Evolutionary conservation across 2,797 vertebrate genomes (phyloP).

Genomic region (Alectoris magna): DNA sequence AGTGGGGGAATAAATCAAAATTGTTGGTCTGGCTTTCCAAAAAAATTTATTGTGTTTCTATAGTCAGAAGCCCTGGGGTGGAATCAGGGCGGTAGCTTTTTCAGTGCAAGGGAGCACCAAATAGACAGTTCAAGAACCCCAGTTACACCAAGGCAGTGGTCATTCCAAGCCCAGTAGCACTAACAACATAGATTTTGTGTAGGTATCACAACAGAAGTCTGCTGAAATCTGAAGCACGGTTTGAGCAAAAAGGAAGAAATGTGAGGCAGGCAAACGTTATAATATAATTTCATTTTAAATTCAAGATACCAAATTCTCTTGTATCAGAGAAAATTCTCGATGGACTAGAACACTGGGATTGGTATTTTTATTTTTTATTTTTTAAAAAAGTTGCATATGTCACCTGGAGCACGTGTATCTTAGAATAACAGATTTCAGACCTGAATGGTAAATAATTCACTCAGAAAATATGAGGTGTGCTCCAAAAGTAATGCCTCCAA

Average conservation of each 20-base stretch:
- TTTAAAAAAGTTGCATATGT: background rate
- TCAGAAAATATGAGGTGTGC: background rate
- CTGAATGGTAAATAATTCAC: background rate
- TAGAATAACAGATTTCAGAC: background rate
- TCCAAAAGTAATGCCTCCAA: no score
- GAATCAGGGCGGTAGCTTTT: background rate
- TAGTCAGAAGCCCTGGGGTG: fast-evolving
- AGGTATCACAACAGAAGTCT: background rate
- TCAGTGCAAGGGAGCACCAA: fast-evolving
- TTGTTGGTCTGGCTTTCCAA: background rate
- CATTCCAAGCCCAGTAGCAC: background rate
- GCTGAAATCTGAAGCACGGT: background rate
- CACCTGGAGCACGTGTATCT: background rate
- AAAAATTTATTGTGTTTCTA: background rate
- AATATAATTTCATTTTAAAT: background rate
- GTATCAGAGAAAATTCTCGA: background rate
- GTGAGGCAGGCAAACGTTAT: background rate
- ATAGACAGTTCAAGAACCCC: background rate
- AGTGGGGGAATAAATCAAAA: background rate
- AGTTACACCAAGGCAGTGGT: background rate
- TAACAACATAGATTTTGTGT: background rate
- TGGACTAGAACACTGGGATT: background rate
- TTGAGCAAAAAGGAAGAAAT: background rate
- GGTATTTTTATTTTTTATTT: background rate
- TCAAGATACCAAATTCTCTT: background rate